Percentiles rank a stretch among this genome's conserved stretches.
Evolutionary conservation across 2,797 vertebrate species (phyloP).

Genomic region (Danio kyathit): DNA sequence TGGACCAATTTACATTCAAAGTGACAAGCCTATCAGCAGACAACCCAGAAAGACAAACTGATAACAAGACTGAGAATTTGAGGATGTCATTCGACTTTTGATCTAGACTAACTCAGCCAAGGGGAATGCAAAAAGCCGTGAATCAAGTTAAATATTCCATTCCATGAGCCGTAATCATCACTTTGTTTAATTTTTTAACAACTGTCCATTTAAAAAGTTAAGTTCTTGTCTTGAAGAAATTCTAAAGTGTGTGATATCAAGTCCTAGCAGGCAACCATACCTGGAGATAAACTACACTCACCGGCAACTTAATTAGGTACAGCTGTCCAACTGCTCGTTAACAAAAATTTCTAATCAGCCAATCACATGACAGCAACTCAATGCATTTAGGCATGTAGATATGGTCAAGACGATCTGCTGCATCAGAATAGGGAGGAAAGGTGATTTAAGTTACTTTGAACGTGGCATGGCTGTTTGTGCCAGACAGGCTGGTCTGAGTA

Average conservation of each 20-base stretch:
- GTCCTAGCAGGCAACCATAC: not conserved
- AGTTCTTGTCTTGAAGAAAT: not conserved
- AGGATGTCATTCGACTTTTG: not conserved
- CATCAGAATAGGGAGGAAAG: no score
- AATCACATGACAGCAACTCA: no score
- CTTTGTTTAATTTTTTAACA: not conserved
- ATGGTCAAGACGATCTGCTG: no score
- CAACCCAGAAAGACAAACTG: not conserved
- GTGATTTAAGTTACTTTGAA: no score
- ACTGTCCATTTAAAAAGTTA: not conserved
- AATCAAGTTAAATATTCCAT: not conserved
- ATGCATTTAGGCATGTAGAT: no score
- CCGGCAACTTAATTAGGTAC: no score
- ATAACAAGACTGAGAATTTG: not conserved
- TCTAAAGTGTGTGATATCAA: not conserved
- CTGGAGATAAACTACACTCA: not conserved
- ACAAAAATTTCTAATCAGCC: no score
- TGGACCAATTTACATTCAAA: slow-evolving; percentile 17
- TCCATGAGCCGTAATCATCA: not conserved
- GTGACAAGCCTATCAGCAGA: slow-evolving; percentile 21
- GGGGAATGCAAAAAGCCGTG: not conserved
- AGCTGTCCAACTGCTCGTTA: no score
- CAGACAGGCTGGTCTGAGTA: no score
- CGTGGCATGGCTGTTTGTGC: no score
- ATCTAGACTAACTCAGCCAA: not conserved